Percentiles rank a stretch among this genome's conserved stretches.
Evolutionary conservation across 2,888 invertebrate genomes (phyloP).

Genomic region (Phytoseiulus persimilis): DNA sequence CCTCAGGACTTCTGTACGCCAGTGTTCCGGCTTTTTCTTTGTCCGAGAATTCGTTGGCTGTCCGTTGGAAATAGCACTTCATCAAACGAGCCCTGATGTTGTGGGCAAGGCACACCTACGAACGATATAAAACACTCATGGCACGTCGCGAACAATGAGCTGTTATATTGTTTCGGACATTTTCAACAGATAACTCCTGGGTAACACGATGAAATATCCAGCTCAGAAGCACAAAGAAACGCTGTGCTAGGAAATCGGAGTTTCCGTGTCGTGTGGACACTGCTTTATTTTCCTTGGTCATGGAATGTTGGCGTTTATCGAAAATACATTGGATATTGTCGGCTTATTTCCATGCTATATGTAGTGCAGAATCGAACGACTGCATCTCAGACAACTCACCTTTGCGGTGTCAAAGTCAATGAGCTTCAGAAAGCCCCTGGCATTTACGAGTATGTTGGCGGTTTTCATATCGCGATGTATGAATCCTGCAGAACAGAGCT

Average conservation of each 20-base stretch:
- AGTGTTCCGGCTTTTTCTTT: conserved; percentile 22
- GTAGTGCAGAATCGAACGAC: not conserved
- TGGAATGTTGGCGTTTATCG: not conserved
- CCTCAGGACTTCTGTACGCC: conserved; percentile 14
- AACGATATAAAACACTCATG: not conserved
- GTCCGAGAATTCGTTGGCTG: conserved; percentile 22
- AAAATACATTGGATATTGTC: not conserved
- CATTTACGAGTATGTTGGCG: conserved; percentile 10
- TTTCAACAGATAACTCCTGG: not conserved
- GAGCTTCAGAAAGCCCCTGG: conserved; percentile 15
- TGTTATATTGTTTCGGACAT: not conserved
- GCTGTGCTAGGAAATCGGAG: not conserved
- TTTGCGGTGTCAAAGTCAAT: conserved; percentile 28
- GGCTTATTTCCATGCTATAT: not conserved
- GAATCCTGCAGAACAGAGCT: conserved; percentile 25
- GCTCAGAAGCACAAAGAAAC: not conserved
- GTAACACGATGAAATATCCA: not conserved
- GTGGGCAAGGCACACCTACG: conserved; percentile 32
- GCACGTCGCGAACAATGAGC: not conserved
- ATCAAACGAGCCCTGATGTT: conserved; percentile 11
- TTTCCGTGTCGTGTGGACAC: not conserved
- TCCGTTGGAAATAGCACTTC: conserved; percentile 21
- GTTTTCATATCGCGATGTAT: conserved; percentile 17
- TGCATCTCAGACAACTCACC: not conserved
- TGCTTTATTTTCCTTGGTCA: not conserved